Conservation (phyloP, 2,113 vertebrate species). For the Vulpes vulpes region DNA sequence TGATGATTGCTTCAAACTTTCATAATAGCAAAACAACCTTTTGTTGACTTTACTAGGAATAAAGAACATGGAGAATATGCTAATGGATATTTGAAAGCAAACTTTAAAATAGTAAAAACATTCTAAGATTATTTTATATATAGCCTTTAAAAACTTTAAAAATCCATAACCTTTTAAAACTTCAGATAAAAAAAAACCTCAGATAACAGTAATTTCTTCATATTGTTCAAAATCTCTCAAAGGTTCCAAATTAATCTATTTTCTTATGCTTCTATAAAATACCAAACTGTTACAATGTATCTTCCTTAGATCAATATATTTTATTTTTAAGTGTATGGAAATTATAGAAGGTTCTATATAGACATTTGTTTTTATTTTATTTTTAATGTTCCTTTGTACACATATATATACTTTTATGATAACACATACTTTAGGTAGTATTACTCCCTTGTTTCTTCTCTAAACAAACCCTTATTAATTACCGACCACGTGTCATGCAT, state of each 20-base stretch:
- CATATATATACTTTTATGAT: neutral
- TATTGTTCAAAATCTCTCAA: neutral
- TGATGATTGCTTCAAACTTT: neutral
- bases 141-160: neutral
- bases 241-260: neutral
- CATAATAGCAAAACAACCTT: neutral
- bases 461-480: neutral
- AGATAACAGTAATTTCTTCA: neutral
- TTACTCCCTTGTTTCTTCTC: neutral
- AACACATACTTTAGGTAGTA: neutral
- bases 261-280: neutral
- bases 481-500: neutral
- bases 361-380: neutral
- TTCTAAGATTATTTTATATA: neutral
- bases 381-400: neutral
- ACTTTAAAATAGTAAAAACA: neutral
- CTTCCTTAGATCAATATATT: neutral
- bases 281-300: neutral
- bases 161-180: neutral
- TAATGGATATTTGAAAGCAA: neutral
- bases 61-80: neutral
- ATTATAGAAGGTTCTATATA: neutral
- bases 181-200: neutral
- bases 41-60: neutral
- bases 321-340: neutral